phyloP scores from a whole-genome alignment of 2,113 vertebrate genomes.

The Xenopus tropicalis region UCB_Xtro_10.0 CM004447.2:23531501-23532000 shows the following conservation, averaged over 20 bases:
- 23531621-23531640: no score
- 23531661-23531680: constrained; percentile 19
- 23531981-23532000: no score
- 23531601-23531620: no score
- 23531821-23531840: constrained; percentile 23
- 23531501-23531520: no score
- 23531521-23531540: no score
- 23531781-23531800: constrained; percentile 28
- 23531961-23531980: no score
- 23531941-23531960: no score
- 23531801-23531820: constrained; percentile 40
- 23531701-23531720: constrained; percentile 32
- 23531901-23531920: background rate
- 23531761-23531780: constrained; percentile 46
- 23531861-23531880: constrained; percentile 27
- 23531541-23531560: no score
- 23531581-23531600: no score
- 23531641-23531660: no score
- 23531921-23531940: no score
- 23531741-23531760: constrained; percentile 45
- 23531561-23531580: no score
- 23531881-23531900: background rate
- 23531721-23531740: constrained; percentile 33
- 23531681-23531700: constrained; percentile 17
- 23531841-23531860: constrained; percentile 31